A percentile compares a stretch with the other conserved stretches of the same genome.
phyloP scores from a whole-genome alignment of 2,888 invertebrate species.

The Campaea margaritaria region DNA sequence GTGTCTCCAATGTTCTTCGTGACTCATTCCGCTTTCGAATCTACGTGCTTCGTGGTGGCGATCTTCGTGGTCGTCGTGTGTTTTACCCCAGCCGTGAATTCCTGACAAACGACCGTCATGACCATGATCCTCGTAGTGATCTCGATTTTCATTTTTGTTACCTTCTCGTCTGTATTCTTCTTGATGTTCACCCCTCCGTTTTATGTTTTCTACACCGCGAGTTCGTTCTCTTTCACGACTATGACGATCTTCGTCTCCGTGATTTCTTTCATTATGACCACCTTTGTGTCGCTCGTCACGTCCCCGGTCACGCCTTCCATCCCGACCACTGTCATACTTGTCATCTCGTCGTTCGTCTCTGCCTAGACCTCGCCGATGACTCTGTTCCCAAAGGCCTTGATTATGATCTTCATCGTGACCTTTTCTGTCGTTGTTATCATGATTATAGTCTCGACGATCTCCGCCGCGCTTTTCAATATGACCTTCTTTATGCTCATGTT shows the following conservation, averaged over 20 bases:
- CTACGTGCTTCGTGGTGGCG: background rate
- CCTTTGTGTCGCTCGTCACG: background rate
- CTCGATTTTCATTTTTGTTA: background rate
- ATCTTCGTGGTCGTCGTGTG: background rate
- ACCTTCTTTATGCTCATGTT: conserved; percentile 12
- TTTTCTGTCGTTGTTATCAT: background rate
- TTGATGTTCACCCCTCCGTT: background rate
- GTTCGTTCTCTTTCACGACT: background rate
- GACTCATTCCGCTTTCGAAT: background rate
- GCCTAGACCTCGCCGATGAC: background rate
- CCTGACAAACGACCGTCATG: background rate
- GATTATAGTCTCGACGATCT: background rate
- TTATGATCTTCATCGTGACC: conserved; percentile 7
- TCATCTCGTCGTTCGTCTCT: background rate
- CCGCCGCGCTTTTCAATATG: background rate
- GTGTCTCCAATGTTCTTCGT: conserved; percentile 23
- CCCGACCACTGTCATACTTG: background rate
- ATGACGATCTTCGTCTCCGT: background rate
- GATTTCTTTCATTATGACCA: background rate
- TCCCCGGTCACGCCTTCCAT: background rate
- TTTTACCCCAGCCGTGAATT: background rate
- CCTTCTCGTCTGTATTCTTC: background rate
- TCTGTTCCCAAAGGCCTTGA: background rate
- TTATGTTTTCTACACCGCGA: background rate
- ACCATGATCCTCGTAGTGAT: background rate